A percentile compares a stretch with the other conserved stretches of the same genome.
These are phyloP conservation scores for Cyprinodon variegatus DNA, from an alignment of 2,113 vertebrate species.

Conservation along the genomic window DNA sequence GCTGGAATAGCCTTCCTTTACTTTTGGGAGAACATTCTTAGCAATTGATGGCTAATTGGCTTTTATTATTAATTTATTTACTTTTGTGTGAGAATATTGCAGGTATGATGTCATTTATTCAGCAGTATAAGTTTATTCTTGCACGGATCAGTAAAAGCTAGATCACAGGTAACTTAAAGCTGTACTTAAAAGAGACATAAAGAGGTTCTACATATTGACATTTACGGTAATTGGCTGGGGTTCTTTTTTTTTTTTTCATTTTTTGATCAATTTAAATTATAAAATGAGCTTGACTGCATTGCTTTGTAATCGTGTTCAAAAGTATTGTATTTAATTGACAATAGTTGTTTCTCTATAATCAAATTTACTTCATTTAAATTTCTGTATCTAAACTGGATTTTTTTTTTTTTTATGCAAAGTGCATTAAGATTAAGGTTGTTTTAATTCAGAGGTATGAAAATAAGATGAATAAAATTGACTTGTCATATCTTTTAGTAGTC, in stretches of 20 bases:
- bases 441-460: not conserved
- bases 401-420: not conserved
- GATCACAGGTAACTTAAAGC: not conserved
- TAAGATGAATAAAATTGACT: not conserved
- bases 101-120: conserved; percentile 61
- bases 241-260: no score
- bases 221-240: no score
- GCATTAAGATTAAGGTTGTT: not conserved
- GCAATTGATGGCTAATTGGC: not conserved
- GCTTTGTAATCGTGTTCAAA: not conserved
- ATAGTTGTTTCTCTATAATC: not conserved
- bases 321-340: not conserved
- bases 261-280: no score
- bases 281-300: not conserved
- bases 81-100: not conserved
- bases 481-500: not conserved
- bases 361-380: not conserved
- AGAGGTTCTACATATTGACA: not conserved
- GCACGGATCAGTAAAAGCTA: conserved; percentile 6
- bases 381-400: not conserved
- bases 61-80: not conserved
- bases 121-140: conserved; percentile 29
- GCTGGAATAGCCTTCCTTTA: no score
- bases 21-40: not conserved
- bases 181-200: not conserved